A percentile compares a stretch with the other conserved stretches of the same genome.
Evolutionary conservation across 2,113 vertebrate species (phyloP).

Genomic region (Labeo rohita): DNA sequence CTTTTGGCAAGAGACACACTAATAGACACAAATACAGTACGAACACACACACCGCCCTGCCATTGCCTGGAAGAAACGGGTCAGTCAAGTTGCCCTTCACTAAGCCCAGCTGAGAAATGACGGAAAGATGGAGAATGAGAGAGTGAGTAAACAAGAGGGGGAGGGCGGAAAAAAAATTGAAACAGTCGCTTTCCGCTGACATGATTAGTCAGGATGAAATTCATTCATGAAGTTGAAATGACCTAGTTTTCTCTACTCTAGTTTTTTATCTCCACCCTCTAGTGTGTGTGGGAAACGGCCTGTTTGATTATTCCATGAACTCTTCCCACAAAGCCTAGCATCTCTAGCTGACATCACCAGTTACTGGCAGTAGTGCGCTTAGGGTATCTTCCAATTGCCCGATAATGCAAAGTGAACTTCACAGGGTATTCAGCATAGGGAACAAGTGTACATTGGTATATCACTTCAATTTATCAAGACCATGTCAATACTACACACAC

Average conservation of each 20-base stretch:
- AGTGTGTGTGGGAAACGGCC: neutral
- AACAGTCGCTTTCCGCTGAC: slow-evolving; percentile 1
- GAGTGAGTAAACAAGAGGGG: slow-evolving; percentile 6
- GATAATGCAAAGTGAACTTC: neutral
- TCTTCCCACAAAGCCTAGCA: neutral
- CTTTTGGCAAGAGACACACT: slow-evolving; percentile 15
- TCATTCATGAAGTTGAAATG: slow-evolving; percentile 57
- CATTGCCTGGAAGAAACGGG: slow-evolving; percentile 38
- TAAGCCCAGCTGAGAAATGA: slow-evolving; percentile 25
- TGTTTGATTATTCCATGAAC: neutral
- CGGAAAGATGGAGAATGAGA: neutral
- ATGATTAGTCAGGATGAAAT: slow-evolving; percentile 48
- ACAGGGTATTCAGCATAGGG: neutral
- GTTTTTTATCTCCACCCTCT: neutral
- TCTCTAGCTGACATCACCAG: neutral
- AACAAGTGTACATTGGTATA: neutral
- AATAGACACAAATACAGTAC: slow-evolving; percentile 2
- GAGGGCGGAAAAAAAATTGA: neutral
- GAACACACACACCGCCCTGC: slow-evolving; percentile 22
- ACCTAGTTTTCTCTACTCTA: slow-evolving; percentile 43
- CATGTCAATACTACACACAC: neutral
- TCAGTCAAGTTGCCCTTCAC: slow-evolving; percentile 45
- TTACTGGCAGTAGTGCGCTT: neutral
- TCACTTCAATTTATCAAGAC: neutral
- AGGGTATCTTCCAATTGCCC: neutral